Evolutionary conservation across 1,140 invertebrate genomes (phyloP), one percentile per base, ranked within the genome.

Genomic region (Zaprionus vittiger): DNA sequence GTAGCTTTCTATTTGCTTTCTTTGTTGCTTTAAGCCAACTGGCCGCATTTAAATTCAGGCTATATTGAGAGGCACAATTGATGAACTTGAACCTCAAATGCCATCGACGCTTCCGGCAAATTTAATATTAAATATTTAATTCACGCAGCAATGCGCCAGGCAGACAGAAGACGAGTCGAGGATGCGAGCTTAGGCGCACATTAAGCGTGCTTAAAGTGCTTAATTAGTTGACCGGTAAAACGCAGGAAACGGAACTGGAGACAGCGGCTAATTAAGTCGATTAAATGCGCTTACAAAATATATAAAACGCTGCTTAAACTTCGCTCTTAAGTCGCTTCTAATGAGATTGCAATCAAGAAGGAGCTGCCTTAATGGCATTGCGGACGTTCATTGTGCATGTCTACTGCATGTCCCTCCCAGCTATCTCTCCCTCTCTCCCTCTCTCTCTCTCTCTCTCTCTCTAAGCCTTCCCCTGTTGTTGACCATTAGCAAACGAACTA

Each of bases 251-350:
- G 38, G 28, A 47, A 26, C 7, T 44, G 12, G 5, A 69, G 56
- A 22, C 38, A 22, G 28, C 26, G n/a, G 28, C 49, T 61, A 72
- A 86, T 75, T 63, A 85, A 74, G 70, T 67, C 78, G 77, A 85
- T 81, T 78, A 85, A 81, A 82, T 63, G 65, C 41, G 83, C 79
- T 82, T 74, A 71, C 57, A 61, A 38, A 68, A 44, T 57, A 20
- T 20, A 41, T 55, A 65, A 37, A 17, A 17, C 17, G 52, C 9
- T 55, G 34, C 49, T 55, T 22, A 26, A 22, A 17, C 34, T 34
- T 34, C 28, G 9, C 41, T 38, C 47, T 38, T n/a, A 24, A 57
- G 52, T 41, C 28, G 15, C 34, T 24, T 17, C 54, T 60, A 76
- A 64, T 64, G 60, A 71, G 54, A 64, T 59, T 24, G 60, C 60